Evolutionary conservation across 2,888 invertebrate species (phyloP).

Genomic region (Frankliniella fusca): DNA sequence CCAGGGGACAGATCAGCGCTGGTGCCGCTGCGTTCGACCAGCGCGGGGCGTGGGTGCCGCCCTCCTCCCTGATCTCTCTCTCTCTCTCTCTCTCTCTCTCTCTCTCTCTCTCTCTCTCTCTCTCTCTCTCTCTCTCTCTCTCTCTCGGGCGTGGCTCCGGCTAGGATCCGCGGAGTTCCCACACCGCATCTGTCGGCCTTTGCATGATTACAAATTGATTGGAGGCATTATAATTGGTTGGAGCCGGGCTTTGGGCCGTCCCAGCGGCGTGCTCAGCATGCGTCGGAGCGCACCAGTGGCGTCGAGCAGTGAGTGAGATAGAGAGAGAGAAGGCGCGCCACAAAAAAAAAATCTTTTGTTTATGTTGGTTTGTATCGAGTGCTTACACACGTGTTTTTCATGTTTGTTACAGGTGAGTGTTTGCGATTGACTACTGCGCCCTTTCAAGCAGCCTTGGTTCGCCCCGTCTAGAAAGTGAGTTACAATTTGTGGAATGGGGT

Average conservation of each 20-base stretch:
- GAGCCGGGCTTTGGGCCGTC: not conserved
- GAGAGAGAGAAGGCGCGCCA: too few relatives aligned
- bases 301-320: not conserved
- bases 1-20: constrained; percentile 1
- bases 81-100: not conserved
- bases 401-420: too few relatives aligned
- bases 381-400: too few relatives aligned
- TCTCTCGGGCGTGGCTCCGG: not conserved
- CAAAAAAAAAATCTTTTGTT: too few relatives aligned
- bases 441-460: too few relatives aligned
- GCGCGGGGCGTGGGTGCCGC: not conserved
- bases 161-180: not conserved
- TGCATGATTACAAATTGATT: constrained; percentile 23
- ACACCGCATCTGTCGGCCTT: not conserved
- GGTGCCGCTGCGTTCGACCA: too few relatives aligned
- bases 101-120: constrained; percentile 1
- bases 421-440: too few relatives aligned
- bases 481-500: too few relatives aligned
- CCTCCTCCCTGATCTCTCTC: not conserved
- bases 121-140: not conserved
- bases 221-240: constrained; percentile 22
- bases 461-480: too few relatives aligned
- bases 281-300: not conserved
- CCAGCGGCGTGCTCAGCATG: not conserved
- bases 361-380: too few relatives aligned